Evolutionary conservation across 1,140 invertebrate species (phyloP).

Genomic region (Caenorhabditis remanei): DNA sequence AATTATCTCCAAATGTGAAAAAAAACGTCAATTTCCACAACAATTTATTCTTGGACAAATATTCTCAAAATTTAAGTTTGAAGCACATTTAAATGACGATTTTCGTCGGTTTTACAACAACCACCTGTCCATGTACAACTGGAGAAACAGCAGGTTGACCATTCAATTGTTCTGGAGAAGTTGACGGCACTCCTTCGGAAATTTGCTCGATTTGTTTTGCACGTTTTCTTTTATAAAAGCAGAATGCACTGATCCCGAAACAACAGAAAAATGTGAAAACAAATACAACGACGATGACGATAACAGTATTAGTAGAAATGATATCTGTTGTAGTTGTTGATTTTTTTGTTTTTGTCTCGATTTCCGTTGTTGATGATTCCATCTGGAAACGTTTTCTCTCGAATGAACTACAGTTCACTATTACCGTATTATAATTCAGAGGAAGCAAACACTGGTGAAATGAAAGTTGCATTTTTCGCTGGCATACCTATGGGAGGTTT

Average conservation of each 20-base stretch:
- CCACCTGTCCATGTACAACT: neutral
- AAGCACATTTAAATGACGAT: too few species aligned
- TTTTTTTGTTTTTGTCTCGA: neutral
- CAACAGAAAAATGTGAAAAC: neutral
- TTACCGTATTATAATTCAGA: too few species aligned
- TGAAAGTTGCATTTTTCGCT: neutral
- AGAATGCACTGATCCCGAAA: neutral
- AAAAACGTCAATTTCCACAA: too few species aligned
- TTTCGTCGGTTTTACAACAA: neutral
- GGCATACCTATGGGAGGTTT: too few species aligned
- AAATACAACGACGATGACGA: neutral
- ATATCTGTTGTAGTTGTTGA: neutral
- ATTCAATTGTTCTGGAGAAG: neutral
- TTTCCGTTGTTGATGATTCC: neutral
- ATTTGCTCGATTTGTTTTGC: neutral
- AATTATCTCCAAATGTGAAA: too few species aligned
- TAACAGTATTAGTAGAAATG: neutral
- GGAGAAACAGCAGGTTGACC: neutral
- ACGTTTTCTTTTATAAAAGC: neutral
- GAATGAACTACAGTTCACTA: too few species aligned
- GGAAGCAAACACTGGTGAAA: neutral
- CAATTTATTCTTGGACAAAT: too few species aligned
- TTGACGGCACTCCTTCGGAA: neutral
- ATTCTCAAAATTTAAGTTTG: too few species aligned
- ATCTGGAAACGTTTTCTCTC: neutral